Evolutionary conservation across 2,888 invertebrate species (phyloP), one percentile per base, ranked within the genome.

Genomic region (Dusona sp.): DNA sequence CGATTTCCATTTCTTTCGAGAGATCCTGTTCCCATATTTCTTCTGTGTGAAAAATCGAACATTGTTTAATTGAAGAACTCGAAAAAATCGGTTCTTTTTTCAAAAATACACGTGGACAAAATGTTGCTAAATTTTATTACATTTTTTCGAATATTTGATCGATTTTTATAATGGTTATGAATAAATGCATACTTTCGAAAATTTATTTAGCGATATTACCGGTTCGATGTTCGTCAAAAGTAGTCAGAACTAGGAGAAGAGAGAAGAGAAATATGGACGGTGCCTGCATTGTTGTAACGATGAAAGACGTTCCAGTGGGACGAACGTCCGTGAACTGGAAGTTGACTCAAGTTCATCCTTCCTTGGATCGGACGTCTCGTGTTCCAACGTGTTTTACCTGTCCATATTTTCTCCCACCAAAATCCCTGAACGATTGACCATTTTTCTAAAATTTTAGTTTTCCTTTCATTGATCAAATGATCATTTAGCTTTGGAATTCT

Each of bases 1-100:
- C 96, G 64, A 96, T 96, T 90, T 95, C 94, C 93, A 96, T 96
- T 80, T 95, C 95, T 82, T 95, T 94, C 36, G 95, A 95, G 54
- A 96, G 90, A 90, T 96, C 95, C 90, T 95, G 95, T 88, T 95
- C 94, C 95, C 95, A 95, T 83, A 94, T 90, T 86, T 95, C 94
- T 91, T 92, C 93, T 92, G 68, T 38, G 42, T 74, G 33, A 22
- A 13, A 65, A 36, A 25, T 57, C 29, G 22, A 42, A 29, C 29
- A 42, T 64, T 82, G 29, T 3, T n/a, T 29, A 33, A 45, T 33
- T 7, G 29, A 0, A 48, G 7, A 8, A n/a, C 2, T 13, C 4
- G n/a, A 73, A 73, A 42, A 29, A 25, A 13, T 11, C 33, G 11
- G 13, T 11, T 11, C 2, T 42, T 42, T 42, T 42, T 11, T 42